phyloP scores from a whole-genome alignment of 2,888 invertebrate species.

The Rotaria sp. region DNA sequence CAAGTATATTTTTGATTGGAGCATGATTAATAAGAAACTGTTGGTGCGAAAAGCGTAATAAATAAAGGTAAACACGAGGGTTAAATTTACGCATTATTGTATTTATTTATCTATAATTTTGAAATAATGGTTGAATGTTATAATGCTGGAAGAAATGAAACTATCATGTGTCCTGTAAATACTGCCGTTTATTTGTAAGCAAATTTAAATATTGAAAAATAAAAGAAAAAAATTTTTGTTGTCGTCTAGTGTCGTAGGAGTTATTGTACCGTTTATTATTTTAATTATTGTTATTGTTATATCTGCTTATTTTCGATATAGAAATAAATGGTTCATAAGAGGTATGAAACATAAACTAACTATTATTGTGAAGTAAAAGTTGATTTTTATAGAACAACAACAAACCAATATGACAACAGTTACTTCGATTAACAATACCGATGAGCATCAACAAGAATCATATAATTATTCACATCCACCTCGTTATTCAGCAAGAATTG shows the following conservation, averaged over 20 bases:
- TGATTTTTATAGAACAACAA: not conserved
- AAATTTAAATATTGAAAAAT: not conserved
- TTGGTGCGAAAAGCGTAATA: not conserved
- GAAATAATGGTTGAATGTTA: not conserved
- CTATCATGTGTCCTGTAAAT: not conserved
- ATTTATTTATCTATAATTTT: not conserved
- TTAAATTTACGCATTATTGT: not conserved
- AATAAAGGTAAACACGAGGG: not conserved
- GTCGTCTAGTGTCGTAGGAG: not conserved
- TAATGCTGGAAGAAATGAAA: not conserved
- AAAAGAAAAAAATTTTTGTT: too few relatives aligned
- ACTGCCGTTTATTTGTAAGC: not conserved
- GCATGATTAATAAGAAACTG: not conserved
- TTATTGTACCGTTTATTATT: not conserved
- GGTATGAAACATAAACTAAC: not conserved
- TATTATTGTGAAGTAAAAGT: not conserved
- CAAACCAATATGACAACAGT: not conserved
- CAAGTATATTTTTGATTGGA: not conserved
- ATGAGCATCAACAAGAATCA: not conserved
- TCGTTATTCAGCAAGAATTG: not conserved
- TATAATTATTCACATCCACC: not conserved
- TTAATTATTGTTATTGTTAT: not conserved
- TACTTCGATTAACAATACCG: not conserved
- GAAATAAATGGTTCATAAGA: not conserved
- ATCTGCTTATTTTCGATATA: not conserved